phyloP scores from a whole-genome alignment of 2,888 invertebrate genomes.

The Dione juno region DNA sequence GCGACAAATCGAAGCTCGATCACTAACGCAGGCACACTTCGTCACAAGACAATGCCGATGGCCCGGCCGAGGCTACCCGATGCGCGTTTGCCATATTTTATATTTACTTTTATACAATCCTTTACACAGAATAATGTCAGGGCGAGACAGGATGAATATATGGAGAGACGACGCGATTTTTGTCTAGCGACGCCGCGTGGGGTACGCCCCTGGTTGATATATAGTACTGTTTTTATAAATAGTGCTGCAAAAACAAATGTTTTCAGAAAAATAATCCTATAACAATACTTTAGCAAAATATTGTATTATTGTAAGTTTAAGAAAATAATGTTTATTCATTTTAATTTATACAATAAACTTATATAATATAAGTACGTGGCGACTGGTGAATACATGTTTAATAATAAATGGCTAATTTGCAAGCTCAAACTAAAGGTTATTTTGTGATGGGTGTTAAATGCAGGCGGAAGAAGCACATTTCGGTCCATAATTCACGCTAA shows the following conservation, averaged over 20 bases:
- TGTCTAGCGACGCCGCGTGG: constrained; percentile 78
- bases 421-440: constrained; percentile 47
- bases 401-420: constrained; percentile 43
- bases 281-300: background rate
- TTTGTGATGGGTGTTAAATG: constrained; percentile 49
- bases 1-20: constrained; percentile 77
- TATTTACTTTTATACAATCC: constrained; percentile 75
- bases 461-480: constrained; percentile 71
- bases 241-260: constrained; percentile 18
- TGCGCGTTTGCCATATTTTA: constrained; percentile 72
- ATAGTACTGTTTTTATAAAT: constrained; percentile 47
- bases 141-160: constrained; percentile 74
- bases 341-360: background rate
- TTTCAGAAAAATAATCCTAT: background rate
- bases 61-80: constrained; percentile 66
- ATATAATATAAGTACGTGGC: background rate
- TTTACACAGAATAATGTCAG: constrained; percentile 65
- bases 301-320: background rate
- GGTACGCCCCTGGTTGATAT: constrained; percentile 61
- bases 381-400: background rate
- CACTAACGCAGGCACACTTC: constrained; percentile 49
- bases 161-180: constrained; percentile 75
- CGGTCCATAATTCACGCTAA: constrained; percentile 75
- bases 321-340: background rate
- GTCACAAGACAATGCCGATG: constrained; percentile 58